Base-by-base conservation (phyloP, 2,888 invertebrate genomes). In the Synanthedon andrenaeformis region DNA sequence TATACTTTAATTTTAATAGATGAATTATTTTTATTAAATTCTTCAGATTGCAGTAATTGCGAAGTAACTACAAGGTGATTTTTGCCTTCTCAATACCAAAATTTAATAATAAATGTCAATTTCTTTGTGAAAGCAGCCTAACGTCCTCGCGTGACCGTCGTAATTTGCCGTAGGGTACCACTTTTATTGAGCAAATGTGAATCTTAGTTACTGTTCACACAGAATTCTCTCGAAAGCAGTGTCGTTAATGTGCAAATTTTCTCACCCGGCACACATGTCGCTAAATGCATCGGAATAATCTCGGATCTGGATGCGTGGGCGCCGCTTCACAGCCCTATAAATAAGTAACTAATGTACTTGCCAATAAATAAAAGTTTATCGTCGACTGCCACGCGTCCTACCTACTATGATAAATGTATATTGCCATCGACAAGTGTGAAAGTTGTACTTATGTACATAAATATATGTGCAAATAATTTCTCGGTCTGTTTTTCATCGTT, bases 111-210 rank as follows among this genome's bases (percentile, higher is more conserved):
- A 5, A 5, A 1, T 23, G 23, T 35, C 10, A 35, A 35, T 35
- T 35, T 13, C 45, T 49, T 45, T 50, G 41, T 49, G 14, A 52
- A 53, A 57, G 57, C 53, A 6, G 53, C 54, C 54, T 59, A 49
- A 51, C 54, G 52, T 52, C 53, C 60, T 57, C 52, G 17, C 59
- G 60, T 51, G 49, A 28, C 42, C 17, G 23, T 19, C 45, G 49
- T 55, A 56, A 56, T 55, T 54, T 57, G 57, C 60, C 54, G 62
- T 50, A 62, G 57, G 55, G 57, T 49, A 57, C 62, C 50, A 54
- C 57, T 54, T 62, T 62, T 58, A 61, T 56, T 35, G 10, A 35
- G 10, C 35, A 35, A 35, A 2, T 2, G 17, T 17, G 17, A 17
- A 35, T 35, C n/a, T 45, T 45, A 45, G 11, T 45, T 45, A 12